Evolutionary conservation across 2,113 vertebrate genomes (phyloP).

Genomic region (Xiphophorus hellerii): DNA sequence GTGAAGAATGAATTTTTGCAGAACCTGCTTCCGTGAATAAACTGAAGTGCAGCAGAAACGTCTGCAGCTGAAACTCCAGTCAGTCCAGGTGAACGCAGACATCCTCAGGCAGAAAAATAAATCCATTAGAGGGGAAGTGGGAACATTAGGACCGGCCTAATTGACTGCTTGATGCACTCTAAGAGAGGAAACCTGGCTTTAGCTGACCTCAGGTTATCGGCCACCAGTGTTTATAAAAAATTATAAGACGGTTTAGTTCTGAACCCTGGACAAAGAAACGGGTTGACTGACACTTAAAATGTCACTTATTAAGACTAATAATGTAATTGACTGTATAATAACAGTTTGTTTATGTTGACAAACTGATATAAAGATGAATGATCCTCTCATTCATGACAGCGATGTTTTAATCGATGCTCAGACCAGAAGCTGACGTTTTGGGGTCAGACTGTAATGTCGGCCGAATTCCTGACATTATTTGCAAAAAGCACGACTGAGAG

Average conservation of each 20-base stretch:
- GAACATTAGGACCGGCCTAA: background rate
- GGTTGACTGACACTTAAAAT: background rate
- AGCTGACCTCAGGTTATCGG: background rate
- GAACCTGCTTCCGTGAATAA: background rate
- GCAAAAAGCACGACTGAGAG: slow-evolving; percentile 34
- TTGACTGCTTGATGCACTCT: background rate
- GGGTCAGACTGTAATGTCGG: slow-evolving; percentile 41
- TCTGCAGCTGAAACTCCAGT: background rate
- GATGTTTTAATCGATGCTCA: slow-evolving; percentile 31
- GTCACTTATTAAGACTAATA: background rate
- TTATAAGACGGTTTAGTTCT: background rate
- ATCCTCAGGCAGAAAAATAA: background rate
- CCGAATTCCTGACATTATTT: slow-evolving; percentile 43
- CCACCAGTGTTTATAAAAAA: background rate
- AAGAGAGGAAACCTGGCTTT: background rate
- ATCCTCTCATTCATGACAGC: background rate
- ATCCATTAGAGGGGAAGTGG: background rate
- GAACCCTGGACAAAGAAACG: background rate
- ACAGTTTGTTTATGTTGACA: background rate
- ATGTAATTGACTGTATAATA: background rate
- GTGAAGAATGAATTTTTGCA: background rate
- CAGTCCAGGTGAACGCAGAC: background rate
- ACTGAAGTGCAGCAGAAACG: background rate
- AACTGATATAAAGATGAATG: background rate
- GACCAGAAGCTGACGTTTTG: slow-evolving; percentile 7